Percentiles rank a stretch among this genome's conserved stretches.
phyloP scores from a whole-genome alignment of 2,888 invertebrate species.

The Chouioia cunea region DNA sequence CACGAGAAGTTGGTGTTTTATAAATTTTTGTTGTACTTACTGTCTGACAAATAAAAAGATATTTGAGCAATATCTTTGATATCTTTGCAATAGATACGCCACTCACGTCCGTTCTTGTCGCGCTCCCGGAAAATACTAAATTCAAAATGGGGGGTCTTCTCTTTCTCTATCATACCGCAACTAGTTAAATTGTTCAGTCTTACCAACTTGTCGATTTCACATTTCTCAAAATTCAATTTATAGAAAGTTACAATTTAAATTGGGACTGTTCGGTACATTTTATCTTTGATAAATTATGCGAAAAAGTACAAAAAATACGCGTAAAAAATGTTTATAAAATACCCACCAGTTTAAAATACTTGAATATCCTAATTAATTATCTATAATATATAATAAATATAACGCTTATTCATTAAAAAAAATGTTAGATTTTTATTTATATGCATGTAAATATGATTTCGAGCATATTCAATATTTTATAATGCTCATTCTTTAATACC shows the following conservation, averaged over 20 bases:
- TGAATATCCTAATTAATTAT: no score
- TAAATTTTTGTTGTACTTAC: slow-evolving; percentile 28
- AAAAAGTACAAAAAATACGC: no score
- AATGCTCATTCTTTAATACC: not conserved
- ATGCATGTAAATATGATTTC: no score
- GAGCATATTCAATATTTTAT: not conserved
- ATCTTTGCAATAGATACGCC: slow-evolving; percentile 13
- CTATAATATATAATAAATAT: no score
- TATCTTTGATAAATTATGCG: no score
- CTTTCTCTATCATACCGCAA: slow-evolving; percentile 30
- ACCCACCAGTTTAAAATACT: no score
- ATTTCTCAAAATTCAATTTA: slow-evolving; percentile 13
- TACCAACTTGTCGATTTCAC: slow-evolving; percentile 19
- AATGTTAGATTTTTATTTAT: no score
- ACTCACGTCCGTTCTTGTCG: slow-evolving; percentile 43
- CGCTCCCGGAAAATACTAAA: slow-evolving; percentile 50
- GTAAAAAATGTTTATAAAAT: no score
- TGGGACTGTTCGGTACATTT: no score
- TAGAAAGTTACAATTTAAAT: no score
- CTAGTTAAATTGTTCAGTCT: slow-evolving; percentile 24
- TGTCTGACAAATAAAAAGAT: slow-evolving; percentile 4
- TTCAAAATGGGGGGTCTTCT: slow-evolving; percentile 49
- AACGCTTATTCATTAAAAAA: no score
- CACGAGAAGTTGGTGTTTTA: not conserved
- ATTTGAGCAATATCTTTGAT: slow-evolving; percentile 25